A percentile compares a stretch with the other conserved stretches of the same genome.
These are phyloP conservation scores for Morus bassanus DNA, from an alignment of 2,797 vertebrate species.

Conservation along the genomic window DNA sequence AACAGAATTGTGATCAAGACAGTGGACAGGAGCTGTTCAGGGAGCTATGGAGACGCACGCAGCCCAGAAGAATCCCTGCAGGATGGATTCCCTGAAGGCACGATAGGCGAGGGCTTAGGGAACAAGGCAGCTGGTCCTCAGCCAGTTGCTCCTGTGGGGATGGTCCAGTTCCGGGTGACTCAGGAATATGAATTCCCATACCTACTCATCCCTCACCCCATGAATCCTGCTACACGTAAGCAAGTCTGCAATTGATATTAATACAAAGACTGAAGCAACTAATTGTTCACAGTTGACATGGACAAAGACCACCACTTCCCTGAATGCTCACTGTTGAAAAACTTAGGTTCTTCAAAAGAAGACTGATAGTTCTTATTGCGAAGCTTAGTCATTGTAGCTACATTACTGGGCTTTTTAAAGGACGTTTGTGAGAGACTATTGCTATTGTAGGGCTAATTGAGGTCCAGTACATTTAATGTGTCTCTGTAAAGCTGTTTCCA, in stretches of 20 bases:
- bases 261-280: neutral
- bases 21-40: neutral
- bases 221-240: neutral
- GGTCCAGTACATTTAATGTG: neutral
- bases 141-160: neutral
- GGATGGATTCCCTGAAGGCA: constrained; percentile 45
- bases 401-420: neutral
- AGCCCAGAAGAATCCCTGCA: constrained; percentile 16
- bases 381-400: neutral
- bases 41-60: neutral
- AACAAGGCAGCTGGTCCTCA: neutral
- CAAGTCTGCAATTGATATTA: neutral
- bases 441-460: neutral
- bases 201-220: neutral
- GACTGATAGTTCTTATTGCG: constrained; percentile 30
- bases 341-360: neutral
- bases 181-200: neutral
- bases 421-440: constrained; percentile 7
- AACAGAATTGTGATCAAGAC: neutral
- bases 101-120: neutral
- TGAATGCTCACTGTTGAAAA: constrained; percentile 1
- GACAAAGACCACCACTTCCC: neutral
- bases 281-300: neutral
- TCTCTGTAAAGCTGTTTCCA: neutral
- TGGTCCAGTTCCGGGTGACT: neutral